Conservation (phyloP, 2,888 invertebrate genomes). For the Amblyjoppa fuscipennis region DNA sequence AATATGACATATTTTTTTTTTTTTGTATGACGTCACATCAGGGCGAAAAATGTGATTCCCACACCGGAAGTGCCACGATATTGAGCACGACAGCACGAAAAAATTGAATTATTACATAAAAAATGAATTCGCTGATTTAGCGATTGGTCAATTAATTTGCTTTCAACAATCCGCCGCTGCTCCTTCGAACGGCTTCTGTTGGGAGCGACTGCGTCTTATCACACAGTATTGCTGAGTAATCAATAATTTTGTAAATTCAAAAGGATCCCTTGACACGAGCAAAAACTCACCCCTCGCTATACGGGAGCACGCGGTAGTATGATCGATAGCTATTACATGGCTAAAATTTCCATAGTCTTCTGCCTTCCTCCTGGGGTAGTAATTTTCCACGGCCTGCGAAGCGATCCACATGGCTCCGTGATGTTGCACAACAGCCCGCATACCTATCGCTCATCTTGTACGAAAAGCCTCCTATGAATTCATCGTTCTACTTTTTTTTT, state of each 20-base stretch:
- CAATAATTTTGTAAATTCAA: slow-evolving; percentile 29
- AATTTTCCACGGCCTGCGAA: slow-evolving; percentile 43
- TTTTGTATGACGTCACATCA: too few species aligned
- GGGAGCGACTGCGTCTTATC: not conserved
- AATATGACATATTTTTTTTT: too few species aligned
- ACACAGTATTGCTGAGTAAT: not conserved
- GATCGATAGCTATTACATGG: slow-evolving; percentile 60
- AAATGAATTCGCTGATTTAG: too few species aligned
- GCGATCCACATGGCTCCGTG: slow-evolving; percentile 51
- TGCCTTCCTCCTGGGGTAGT: not conserved
- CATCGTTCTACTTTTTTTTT: slow-evolving; percentile 29
- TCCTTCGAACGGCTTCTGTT: not conserved
- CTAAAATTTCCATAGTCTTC: slow-evolving; percentile 57
- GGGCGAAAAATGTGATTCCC: too few species aligned
- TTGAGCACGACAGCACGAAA: too few species aligned
- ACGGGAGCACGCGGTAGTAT: not conserved
- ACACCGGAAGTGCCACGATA: too few species aligned
- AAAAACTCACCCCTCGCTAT: not conserved
- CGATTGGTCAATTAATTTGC: too few species aligned
- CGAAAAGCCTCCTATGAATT: slow-evolving; percentile 20
- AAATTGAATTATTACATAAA: too few species aligned
- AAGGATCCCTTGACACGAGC: slow-evolving; percentile 3
- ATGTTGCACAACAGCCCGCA: slow-evolving; percentile 42
- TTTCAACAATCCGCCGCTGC: not conserved
- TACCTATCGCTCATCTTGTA: slow-evolving; percentile 18